A percentile compares a stretch with the other conserved stretches of the same genome.
Evolutionary conservation across 2,888 invertebrate genomes (phyloP).

Genomic region (Amphipoea oculea): DNA sequence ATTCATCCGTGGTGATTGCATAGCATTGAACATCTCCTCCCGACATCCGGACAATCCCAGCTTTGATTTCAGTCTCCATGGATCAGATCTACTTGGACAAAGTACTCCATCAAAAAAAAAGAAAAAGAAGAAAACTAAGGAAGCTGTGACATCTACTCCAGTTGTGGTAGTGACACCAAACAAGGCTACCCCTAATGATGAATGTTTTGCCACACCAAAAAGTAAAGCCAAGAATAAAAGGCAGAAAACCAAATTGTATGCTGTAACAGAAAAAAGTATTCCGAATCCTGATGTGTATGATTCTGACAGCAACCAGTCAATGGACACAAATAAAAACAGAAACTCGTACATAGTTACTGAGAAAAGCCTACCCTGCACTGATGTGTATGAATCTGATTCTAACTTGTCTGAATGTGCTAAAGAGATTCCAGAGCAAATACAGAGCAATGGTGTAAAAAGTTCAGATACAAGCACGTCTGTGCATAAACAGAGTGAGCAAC

Average conservation of each 20-base stretch:
- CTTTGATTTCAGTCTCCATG: conserved; percentile 89
- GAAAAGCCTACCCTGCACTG: conserved; percentile 84
- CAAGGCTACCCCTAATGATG: conserved; percentile 69
- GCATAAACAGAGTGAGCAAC: conserved; percentile 54
- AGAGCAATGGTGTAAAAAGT: conserved; percentile 67
- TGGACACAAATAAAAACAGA: conserved; percentile 74
- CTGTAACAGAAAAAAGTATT: conserved; percentile 81
- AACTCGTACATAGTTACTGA: conserved; percentile 80
- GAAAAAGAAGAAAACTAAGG: conserved; percentile 85
- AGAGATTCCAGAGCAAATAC: conserved; percentile 57
- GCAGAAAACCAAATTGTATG: conserved; percentile 82
- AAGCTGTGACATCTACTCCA: conserved; percentile 79
- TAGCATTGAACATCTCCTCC: conserved; percentile 87
- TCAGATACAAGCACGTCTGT: conserved; percentile 68
- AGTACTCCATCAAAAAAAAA: conserved; percentile 83
- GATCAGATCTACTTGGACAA: conserved; percentile 83
- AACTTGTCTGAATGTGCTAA: conserved; percentile 77
- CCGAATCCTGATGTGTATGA: conserved; percentile 90
- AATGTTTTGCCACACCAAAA: conserved; percentile 87
- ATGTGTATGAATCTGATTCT: conserved; percentile 91
- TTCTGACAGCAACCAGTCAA: conserved; percentile 90
- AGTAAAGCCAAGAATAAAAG: conserved; percentile 87
- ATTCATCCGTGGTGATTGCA: conserved; percentile 87
- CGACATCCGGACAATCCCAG: conserved; percentile 80
- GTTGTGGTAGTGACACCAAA: conserved; percentile 63